Evolutionary conservation across 1,140 invertebrate species (phyloP).

Genomic region (Drosophila orosa): DNA sequence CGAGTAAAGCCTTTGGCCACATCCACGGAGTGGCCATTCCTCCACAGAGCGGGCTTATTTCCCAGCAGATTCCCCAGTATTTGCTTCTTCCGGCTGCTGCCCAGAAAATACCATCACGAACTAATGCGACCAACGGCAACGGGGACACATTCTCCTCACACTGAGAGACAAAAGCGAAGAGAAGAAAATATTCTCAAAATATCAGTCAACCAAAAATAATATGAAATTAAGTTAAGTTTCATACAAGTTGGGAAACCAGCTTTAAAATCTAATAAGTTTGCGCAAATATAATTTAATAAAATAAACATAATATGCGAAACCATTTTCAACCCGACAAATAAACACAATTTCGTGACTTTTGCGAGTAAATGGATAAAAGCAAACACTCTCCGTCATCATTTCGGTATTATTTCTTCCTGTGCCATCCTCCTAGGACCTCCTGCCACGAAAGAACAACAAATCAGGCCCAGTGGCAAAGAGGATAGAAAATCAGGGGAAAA

Average conservation of each 20-base stretch:
- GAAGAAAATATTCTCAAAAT: not conserved
- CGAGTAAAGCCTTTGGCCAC: not conserved
- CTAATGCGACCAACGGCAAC: constrained; percentile 23
- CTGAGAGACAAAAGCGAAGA: not conserved
- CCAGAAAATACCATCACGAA: constrained; percentile 29
- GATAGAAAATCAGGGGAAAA: constrained; percentile 31
- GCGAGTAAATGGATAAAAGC: constrained; percentile 5
- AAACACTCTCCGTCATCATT: not conserved
- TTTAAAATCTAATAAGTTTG: not conserved
- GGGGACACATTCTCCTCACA: constrained; percentile 1
- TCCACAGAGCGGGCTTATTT: constrained; percentile 2
- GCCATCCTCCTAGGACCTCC: constrained; percentile 22
- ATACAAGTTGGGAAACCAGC: not conserved
- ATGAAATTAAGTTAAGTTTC: not conserved
- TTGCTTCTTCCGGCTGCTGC: not conserved
- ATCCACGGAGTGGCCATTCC: not conserved
- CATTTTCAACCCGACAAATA: not conserved
- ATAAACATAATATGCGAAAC: not conserved
- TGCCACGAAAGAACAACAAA: constrained; percentile 34
- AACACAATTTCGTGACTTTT: constrained; percentile 1
- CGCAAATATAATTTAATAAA: not conserved
- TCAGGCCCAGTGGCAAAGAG: constrained; percentile 36
- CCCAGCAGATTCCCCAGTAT: not conserved
- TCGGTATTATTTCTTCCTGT: not conserved
- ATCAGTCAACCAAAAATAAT: not conserved